These are phyloP conservation scores for Eriocheir sinensis DNA, from an alignment of 1,140 invertebrate species.

Conservation along the genomic window DNA sequence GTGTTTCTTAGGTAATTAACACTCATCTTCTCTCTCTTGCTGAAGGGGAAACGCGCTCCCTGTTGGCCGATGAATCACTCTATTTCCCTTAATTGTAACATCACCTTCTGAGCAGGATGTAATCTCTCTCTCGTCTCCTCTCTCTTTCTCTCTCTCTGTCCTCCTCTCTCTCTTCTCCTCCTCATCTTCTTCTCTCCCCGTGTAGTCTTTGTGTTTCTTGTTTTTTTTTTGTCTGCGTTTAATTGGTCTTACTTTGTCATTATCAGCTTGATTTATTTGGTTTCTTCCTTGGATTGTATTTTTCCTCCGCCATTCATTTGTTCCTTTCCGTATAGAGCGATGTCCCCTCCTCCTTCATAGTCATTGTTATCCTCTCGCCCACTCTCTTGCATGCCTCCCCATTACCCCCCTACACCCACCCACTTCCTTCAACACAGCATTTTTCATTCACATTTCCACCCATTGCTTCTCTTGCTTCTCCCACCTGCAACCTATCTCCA, in stretches of 20 bases:
- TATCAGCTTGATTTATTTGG: neutral
- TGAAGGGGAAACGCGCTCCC: neutral
- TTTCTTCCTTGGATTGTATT: neutral
- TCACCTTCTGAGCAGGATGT: conserved; percentile 43
- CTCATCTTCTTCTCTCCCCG: conserved; percentile 50
- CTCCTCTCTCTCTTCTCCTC: conserved; percentile 52
- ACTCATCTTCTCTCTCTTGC: neutral
- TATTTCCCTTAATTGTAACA: conserved; percentile 52
- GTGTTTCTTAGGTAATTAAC: conserved; percentile 17
- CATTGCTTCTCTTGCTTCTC: neutral
- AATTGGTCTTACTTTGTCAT: neutral
- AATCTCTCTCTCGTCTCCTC: conserved; percentile 51
- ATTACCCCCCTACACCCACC: neutral
- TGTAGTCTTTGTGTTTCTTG: conserved; percentile 20
- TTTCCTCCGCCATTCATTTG: neutral
- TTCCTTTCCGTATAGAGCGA: too few species aligned
- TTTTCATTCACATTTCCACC: neutral
- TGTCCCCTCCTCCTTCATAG: neutral
- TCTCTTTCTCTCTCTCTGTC: conserved; percentile 60
- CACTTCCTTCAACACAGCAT: neutral
- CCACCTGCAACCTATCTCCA: too few species aligned
- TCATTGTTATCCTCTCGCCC: neutral
- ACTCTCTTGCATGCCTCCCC: neutral
- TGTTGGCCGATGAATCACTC: conserved; percentile 34
- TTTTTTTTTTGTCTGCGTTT: neutral